Percentiles rank a stretch among this genome's conserved stretches.
Conservation (phyloP, 2,113 vertebrate species). For the Daphoenositta chrysoptera region DNA sequence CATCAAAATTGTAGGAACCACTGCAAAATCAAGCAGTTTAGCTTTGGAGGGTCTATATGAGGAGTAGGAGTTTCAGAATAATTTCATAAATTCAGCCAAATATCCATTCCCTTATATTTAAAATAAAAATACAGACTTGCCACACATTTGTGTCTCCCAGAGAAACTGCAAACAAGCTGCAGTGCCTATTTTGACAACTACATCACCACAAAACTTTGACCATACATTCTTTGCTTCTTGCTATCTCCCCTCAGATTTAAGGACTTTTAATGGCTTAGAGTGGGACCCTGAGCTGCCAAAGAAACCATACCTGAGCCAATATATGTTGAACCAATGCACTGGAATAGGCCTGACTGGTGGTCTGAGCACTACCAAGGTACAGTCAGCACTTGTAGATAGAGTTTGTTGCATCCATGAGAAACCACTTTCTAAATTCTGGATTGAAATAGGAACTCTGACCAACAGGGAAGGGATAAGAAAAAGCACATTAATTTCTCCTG, state of each 20-base stretch:
- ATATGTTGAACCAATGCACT: neutral
- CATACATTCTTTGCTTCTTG: neutral
- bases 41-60: neutral
- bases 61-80: neutral
- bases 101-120: neutral
- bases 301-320: neutral
- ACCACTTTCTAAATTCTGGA: neutral
- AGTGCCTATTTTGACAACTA: neutral
- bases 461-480: neutral
- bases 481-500: neutral
- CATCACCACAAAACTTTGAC: neutral
- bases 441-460: neutral
- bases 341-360: neutral
- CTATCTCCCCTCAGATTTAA: neutral
- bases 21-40: neutral
- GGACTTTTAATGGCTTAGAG: neutral
- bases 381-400: fast-evolving
- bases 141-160: neutral
- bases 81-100: neutral
- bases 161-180: neutral
- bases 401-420: neutral
- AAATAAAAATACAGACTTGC: neutral
- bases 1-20: neutral
- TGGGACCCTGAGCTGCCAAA: neutral
- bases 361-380: neutral